A percentile compares a stretch with the other conserved stretches of the same genome.
Evolutionary conservation across 2,888 invertebrate genomes (phyloP).

Genomic region (Thecophora atra): DNA sequence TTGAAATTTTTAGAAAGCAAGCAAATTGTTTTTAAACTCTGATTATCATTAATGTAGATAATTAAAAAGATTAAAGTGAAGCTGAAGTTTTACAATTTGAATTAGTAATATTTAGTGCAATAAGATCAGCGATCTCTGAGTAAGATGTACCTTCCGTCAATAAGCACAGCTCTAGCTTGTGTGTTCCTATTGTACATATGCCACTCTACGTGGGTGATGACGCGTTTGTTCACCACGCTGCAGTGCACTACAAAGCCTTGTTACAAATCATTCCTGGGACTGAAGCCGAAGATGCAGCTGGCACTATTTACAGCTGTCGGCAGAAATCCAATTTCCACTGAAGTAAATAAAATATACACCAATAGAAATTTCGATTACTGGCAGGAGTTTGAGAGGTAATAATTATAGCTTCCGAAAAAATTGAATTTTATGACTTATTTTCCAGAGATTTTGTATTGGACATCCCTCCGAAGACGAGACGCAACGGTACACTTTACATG

Average conservation of each 20-base stretch:
- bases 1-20: too few species aligned
- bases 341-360: slow-evolving; percentile 72
- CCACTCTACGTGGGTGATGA: slow-evolving; percentile 80
- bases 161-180: slow-evolving; percentile 72
- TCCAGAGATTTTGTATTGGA: slow-evolving; percentile 69
- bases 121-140: too few species aligned
- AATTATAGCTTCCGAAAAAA: too few species aligned
- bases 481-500: slow-evolving; percentile 86
- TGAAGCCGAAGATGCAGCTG: slow-evolving; percentile 75
- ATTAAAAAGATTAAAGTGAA: too few species aligned
- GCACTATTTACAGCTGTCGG: slow-evolving; percentile 75
- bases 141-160: slow-evolving; percentile 66
- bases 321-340: slow-evolving; percentile 69
- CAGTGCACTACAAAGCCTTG: slow-evolving; percentile 71
- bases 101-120: too few species aligned
- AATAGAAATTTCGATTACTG: slow-evolving; percentile 75
- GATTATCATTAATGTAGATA: too few species aligned
- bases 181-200: slow-evolving; percentile 76
- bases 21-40: too few species aligned
- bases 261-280: slow-evolving; percentile 75
- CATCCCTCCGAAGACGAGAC: slow-evolving; percentile 78
- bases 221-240: slow-evolving; percentile 73
- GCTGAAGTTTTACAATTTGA: too few species aligned
- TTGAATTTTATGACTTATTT: slow-evolving; percentile 38
- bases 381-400: slow-evolving; percentile 67